Conservation (phyloP, 2,113 vertebrate genomes). For the Aphelocoma coerulescens region DNA sequence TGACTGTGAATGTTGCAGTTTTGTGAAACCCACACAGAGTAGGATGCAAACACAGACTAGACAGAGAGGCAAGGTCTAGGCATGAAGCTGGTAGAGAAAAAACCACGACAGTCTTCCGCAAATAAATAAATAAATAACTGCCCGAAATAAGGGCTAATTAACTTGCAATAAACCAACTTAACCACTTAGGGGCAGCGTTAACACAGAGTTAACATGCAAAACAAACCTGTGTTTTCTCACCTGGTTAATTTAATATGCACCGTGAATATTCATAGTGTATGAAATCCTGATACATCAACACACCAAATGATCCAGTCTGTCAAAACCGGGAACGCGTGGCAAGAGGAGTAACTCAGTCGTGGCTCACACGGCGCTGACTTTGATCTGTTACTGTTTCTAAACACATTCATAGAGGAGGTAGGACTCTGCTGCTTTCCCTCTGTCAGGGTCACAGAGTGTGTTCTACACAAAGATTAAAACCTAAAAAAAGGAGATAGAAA, state of each 20-base stretch:
- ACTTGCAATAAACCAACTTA: slow-evolving; percentile 72
- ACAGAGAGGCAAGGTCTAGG: neutral
- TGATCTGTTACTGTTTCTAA: slow-evolving; percentile 6
- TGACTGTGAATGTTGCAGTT: neutral
- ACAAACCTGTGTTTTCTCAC: slow-evolving; percentile 51
- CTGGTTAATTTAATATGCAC: slow-evolving; percentile 29
- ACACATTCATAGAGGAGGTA: neutral
- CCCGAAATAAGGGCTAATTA: slow-evolving; percentile 50
- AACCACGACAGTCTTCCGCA: neutral
- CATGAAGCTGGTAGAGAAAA: neutral
- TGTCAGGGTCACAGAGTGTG: slow-evolving; percentile 72
- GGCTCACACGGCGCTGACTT: neutral
- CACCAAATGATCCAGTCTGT: neutral
- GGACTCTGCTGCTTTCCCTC: slow-evolving; percentile 73
- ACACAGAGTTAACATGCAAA: slow-evolving; percentile 64
- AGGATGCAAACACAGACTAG: neutral
- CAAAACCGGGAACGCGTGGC: neutral
- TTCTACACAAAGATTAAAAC: slow-evolving; percentile 76
- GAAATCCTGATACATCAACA: neutral
- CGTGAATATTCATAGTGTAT: slow-evolving; percentile 55
- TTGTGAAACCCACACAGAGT: slow-evolving; percentile 2
- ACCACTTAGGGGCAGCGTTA: slow-evolving; percentile 71
- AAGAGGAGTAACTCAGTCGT: neutral
- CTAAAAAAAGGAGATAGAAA: slow-evolving; percentile 44
- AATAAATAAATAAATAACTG: slow-evolving; percentile 6